These are phyloP conservation scores for Crypturellus tataupa DNA, from an alignment of 2,797 vertebrate species.

Conservation along the genomic window DNA sequence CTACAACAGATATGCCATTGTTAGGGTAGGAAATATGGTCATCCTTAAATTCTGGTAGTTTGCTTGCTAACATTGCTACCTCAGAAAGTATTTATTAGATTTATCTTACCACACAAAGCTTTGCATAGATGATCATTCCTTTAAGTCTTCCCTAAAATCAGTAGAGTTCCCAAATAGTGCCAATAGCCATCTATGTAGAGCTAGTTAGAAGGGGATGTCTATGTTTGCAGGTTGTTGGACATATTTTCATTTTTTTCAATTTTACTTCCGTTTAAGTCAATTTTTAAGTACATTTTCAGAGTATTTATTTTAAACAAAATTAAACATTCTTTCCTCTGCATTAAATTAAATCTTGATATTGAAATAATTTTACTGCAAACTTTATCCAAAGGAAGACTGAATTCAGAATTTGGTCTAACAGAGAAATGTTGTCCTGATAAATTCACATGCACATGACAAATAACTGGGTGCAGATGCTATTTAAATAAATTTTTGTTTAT, in stretches of 20 bases:
- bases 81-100: not conserved
- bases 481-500: not conserved
- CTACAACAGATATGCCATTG: not conserved
- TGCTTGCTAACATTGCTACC: not conserved
- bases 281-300: not conserved
- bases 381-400: not conserved
- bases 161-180: not conserved
- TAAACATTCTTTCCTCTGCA: not conserved
- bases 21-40: not conserved
- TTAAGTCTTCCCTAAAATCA: not conserved
- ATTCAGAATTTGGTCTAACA: not conserved
- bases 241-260: not conserved
- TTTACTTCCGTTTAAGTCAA: not conserved
- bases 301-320: not conserved
- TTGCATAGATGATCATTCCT: not conserved
- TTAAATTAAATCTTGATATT: not conserved
- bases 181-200: not conserved
- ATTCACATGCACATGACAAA: not conserved
- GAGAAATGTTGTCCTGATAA: not conserved
- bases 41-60: not conserved
- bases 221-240: not conserved
- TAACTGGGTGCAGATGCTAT: not conserved
- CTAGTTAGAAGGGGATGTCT: not conserved
- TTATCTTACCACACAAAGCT: not conserved
- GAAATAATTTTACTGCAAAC: not conserved